Base-by-base conservation (phyloP, 2,113 vertebrate species). In the Pseudorhombus dupliciocellatus region DNA sequence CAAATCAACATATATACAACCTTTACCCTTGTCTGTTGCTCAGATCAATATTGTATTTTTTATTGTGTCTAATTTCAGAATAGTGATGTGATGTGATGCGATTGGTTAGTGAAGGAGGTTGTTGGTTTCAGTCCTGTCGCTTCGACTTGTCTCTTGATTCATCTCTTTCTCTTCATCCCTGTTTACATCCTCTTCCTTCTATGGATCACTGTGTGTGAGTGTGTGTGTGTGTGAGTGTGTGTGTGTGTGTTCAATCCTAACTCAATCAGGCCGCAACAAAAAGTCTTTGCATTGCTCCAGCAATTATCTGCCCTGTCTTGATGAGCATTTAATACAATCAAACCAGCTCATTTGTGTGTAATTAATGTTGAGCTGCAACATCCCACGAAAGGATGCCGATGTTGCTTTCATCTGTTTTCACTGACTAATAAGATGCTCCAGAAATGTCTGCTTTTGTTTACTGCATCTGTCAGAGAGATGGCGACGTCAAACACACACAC, bases 391-490 rank as follows among this genome's bases (percentile, higher is more conserved):
- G 26, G 60, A 70, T 60, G 5, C 18, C 69, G 61, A 78, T 62
- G 48, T 52, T 69, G 61, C 81, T 79, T 81, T 83, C 75, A 65
- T 90, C n/a, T 70, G 63, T 52, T 75, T 77, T 57, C 67, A 79
- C 44, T 78, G 77, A 68, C 70, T 69, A 67, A 79, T 73, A 71
- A 71, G 73, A 76, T 52, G 66, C 68, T 81, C 73, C 57, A 60
- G 55, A 88, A 80, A 72, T 56, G 70, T 87, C 75, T 75, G 9
- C 61, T 66, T 79, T 57, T 52, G 58, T 89, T 90, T 71, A 66
- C 61, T 30, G 63, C 54, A 15, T 30, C 24, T 51, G 57, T 79
- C 80, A 69, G 68, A 20, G 18, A 42, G 69, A 83, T 53, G 30
- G 48, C 84, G 73, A 71, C 55, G 48, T 70, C 66, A 69, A 46